These are phyloP conservation scores for Eospalax fontanierii DNA, from an alignment of 2,797 vertebrate species.

Conservation along the genomic window DNA sequence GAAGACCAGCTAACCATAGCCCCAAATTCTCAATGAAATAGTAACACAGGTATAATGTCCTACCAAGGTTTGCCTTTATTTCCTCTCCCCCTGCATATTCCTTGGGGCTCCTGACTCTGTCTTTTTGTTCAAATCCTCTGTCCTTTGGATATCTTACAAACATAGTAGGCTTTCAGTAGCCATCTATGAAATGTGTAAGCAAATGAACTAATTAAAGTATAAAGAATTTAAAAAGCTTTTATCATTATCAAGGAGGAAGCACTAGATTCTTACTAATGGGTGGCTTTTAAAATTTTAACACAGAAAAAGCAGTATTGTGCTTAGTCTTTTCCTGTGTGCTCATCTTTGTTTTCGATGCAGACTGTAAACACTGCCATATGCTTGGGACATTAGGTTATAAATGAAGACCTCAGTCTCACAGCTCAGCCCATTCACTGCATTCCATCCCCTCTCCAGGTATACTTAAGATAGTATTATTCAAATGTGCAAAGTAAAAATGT, in stretches of 20 bases:
- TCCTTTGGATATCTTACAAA: background rate
- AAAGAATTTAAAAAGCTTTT: slow-evolving; percentile 8
- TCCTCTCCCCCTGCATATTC: background rate
- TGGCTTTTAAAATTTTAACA: background rate
- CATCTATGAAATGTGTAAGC: background rate
- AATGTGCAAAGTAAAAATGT: background rate
- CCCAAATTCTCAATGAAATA: background rate
- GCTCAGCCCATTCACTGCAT: background rate
- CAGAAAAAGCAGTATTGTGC: background rate
- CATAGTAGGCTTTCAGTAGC: background rate
- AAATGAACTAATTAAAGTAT: background rate
- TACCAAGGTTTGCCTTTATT: background rate
- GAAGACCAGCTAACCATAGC: background rate
- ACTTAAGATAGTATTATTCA: background rate
- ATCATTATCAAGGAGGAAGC: background rate
- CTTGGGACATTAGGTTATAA: background rate
- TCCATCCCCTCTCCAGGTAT: background rate
- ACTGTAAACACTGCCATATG: background rate
- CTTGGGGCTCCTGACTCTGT: background rate
- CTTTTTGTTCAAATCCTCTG: background rate
- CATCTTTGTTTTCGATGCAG: background rate
- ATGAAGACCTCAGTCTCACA: too few relatives aligned
- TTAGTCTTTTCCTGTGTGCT: background rate
- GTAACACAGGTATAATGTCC: background rate
- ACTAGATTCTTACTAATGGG: background rate